Evolutionary conservation across 2,888 invertebrate genomes (phyloP).

Genomic region (Drosophila flavopinicola): DNA sequence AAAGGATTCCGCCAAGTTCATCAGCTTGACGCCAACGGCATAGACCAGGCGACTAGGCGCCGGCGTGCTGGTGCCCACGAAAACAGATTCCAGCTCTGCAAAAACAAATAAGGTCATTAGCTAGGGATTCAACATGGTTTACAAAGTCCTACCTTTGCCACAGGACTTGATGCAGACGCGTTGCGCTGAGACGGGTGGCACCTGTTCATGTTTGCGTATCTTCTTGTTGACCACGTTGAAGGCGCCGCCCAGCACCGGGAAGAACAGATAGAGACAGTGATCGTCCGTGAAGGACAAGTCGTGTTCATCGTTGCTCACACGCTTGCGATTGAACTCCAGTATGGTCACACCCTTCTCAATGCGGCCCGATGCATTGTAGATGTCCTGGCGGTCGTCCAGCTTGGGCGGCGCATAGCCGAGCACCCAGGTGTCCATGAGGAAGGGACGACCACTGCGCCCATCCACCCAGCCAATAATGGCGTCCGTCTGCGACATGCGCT

Average conservation of each 20-base stretch:
- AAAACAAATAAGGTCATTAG: neutral
- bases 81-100: conserved; percentile 76
- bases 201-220: conserved; percentile 90
- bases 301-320: conserved; percentile 89
- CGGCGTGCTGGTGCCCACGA: conserved; percentile 86
- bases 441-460: conserved; percentile 89
- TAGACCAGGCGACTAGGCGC: conserved; percentile 89
- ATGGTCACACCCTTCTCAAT: conserved; percentile 91
- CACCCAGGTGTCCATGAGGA: conserved; percentile 95
- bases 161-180: conserved; percentile 94
- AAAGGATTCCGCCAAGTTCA: conserved; percentile 91
- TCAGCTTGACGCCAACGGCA: conserved; percentile 89
- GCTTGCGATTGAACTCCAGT: conserved; percentile 91
- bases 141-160: conserved; percentile 86
- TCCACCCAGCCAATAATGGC: conserved; percentile 96
- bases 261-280: conserved; percentile 94
- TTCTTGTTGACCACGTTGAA: conserved; percentile 94
- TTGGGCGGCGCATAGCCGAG: conserved; percentile 91
- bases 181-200: conserved; percentile 90
- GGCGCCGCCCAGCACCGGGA: conserved; percentile 92
- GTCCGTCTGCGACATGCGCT: conserved; percentile 95
- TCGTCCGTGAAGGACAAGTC: conserved; percentile 93
- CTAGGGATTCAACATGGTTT: too few species aligned
- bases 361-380: conserved; percentile 88
- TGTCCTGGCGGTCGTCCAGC: conserved; percentile 90